A percentile compares a stretch with the other conserved stretches of the same genome.
phyloP scores from a whole-genome alignment of 2,113 vertebrate genomes.

The Echinops telfairi region DNA sequence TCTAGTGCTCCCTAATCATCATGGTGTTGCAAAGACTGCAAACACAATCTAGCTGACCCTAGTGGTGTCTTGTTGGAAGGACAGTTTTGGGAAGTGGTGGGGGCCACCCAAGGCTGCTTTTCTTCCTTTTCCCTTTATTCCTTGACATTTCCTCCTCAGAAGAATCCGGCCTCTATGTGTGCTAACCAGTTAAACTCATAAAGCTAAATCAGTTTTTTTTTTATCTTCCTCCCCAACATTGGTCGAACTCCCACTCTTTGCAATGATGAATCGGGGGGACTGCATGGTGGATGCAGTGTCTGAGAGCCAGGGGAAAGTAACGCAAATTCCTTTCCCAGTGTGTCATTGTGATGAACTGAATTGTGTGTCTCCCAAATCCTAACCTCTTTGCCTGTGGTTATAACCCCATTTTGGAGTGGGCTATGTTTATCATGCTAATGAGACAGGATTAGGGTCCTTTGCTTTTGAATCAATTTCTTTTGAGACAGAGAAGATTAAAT shows the following conservation, averaged over 20 bases:
- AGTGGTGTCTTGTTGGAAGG: neutral
- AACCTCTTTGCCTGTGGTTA: neutral
- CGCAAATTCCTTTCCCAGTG: constrained; percentile 6
- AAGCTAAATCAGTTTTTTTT: constrained; percentile 18
- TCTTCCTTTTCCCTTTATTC: neutral
- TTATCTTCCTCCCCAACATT: constrained; percentile 32
- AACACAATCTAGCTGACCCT: neutral
- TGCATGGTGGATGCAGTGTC: constrained; percentile 45
- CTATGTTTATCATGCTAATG: neutral
- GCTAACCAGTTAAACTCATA: neutral
- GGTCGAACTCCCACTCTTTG: neutral
- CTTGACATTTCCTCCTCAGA: neutral
- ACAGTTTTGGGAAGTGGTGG: neutral
- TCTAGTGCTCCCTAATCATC: neutral
- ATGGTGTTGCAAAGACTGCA: constrained; percentile 10
- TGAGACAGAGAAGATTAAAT: neutral
- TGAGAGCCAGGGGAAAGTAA: constrained; percentile 13
- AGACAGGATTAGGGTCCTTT: neutral
- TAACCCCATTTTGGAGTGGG: neutral
- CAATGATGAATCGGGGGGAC: neutral
- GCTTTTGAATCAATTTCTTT: neutral
- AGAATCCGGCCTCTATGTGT: neutral
- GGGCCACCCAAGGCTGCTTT: neutral
- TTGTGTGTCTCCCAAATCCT: neutral
- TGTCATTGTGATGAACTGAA: neutral